Evolutionary conservation across 1,140 invertebrate species (phyloP).

Genomic region (Olivierus martensii): DNA sequence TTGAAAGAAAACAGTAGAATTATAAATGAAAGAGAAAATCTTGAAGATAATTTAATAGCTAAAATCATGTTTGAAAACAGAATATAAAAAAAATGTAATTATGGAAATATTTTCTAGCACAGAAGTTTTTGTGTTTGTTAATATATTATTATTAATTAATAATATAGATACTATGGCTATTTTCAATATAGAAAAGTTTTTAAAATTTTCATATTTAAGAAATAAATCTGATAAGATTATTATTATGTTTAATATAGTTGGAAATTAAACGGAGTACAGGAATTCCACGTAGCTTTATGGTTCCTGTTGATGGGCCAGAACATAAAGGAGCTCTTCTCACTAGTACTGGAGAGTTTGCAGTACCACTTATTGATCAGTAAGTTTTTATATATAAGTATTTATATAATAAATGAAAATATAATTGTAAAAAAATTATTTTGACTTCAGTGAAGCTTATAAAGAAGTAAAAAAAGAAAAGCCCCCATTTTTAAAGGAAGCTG

Average conservation of each 20-base stretch:
- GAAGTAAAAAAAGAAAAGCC: constrained; percentile 53
- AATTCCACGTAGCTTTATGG: constrained; percentile 95
- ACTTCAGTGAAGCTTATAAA: constrained; percentile 56
- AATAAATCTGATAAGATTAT: too few species aligned
- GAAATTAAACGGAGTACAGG: constrained; percentile 88
- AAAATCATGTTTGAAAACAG: too few species aligned
- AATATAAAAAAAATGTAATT: too few species aligned
- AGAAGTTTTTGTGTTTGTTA: too few species aligned
- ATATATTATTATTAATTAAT: too few species aligned
- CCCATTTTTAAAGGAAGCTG: constrained; percentile 41
- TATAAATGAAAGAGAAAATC: too few species aligned
- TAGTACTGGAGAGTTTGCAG: constrained; percentile 77
- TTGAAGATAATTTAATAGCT: too few species aligned
- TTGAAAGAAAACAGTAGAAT: too few species aligned
- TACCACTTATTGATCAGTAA: constrained; percentile 81
- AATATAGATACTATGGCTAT: too few species aligned
- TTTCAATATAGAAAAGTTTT: too few species aligned
- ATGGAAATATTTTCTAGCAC: too few species aligned
- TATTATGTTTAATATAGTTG: constrained; percentile 7
- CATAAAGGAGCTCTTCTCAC: constrained; percentile 86
- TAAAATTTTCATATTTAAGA: too few species aligned
- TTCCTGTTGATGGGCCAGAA: constrained; percentile 72
- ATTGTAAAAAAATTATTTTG: constrained; percentile 14
- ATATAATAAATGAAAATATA: not conserved
- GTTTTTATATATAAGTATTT: constrained; percentile 29